These are phyloP conservation scores for Poeciliopsis retropinna DNA, from an alignment of 2,113 vertebrate genomes.

Conservation along the genomic window DNA sequence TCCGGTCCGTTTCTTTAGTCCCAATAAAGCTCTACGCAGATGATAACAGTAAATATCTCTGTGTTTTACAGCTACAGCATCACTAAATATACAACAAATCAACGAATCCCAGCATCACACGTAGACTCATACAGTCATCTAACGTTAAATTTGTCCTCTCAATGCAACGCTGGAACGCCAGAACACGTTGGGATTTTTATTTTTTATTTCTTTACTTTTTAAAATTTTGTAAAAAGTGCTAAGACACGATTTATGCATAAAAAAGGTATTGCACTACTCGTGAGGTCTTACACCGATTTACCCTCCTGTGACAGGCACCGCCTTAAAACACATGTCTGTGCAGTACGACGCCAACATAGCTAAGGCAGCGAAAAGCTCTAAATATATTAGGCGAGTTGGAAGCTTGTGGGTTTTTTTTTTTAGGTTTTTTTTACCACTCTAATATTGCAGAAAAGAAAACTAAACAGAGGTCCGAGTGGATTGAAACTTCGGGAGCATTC, in stretches of 20 bases:
- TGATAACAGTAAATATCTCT: slow-evolving; percentile 38
- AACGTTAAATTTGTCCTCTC: slow-evolving; percentile 2
- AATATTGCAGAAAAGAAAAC: background rate
- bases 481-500: slow-evolving; percentile 10
- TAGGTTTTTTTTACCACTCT: too few relatives aligned
- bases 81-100: slow-evolving; percentile 35
- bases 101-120: slow-evolving; percentile 38
- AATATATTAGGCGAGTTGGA: background rate
- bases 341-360: slow-evolving; percentile 26
- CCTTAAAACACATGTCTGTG: slow-evolving; percentile 24
- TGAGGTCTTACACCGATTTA: slow-evolving; percentile 50
- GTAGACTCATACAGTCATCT: slow-evolving; percentile 24
- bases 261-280: slow-evolving; percentile 68
- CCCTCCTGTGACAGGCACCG: slow-evolving; percentile 15
- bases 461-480: background rate
- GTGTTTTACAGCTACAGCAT: slow-evolving; percentile 30
- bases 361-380: slow-evolving; percentile 14
- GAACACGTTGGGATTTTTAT: slow-evolving; percentile 44
- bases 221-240: slow-evolving; percentile 61
- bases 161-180: slow-evolving; percentile 1
- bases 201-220: background rate
- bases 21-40: slow-evolving; percentile 48
- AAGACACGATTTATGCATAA: slow-evolving; percentile 32
- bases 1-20: slow-evolving; percentile 27
- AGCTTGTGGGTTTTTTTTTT: background rate